Base-by-base conservation (phyloP, 2,797 vertebrate species). In the Cetoscarus ocellatus region DNA sequence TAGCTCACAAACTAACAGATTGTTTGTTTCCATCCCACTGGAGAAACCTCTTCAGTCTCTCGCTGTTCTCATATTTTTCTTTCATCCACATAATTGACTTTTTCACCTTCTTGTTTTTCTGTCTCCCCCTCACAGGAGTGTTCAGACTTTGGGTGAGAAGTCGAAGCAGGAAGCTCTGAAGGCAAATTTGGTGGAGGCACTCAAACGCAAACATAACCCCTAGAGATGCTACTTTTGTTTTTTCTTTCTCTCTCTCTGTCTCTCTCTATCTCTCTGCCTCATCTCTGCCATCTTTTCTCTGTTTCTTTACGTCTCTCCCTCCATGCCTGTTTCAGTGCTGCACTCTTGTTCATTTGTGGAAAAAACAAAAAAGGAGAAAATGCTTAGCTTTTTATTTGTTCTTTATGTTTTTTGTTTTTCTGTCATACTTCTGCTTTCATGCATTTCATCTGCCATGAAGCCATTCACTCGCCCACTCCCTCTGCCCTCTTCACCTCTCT, bases 151-250 rank as follows among this genome's bases (percentile, higher is more conserved):
- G 91, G 96, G 95, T 52, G 97, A 98, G 94, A 96, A 96, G 95
- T 96, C 95, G 83, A 97, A 96, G 95, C 96, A 99, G 94, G 96
- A 97, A 90, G 96, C 96, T 93, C 95, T 99, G 86, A 97, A 95
- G 95, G 93, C 91, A 34, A 96, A 98, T 94, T 95, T 99, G 95
- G 92, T 98, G 94, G 94, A 94, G 91, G 98, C 96, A 75, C 93
- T 99, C 95, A 98, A 96, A 96, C 96, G 94, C 91, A 99, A 98
- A 94, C 96, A 98, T 65, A 95, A 97, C 79, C 95, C 93, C 93
- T 99, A 97, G 94, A 95, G 84, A 84, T 82, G 77, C 91, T 87
- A 70, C 75, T 82, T 82, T 76, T 63, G 49, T 62, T 66, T 54
- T 76, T 50, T 77, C 59, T 66, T 34, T 48, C 51, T 75, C 55